Percentiles rank a stretch among this genome's conserved stretches.
Evolutionary conservation across 2,888 invertebrate genomes (phyloP).

Genomic region (Buathra laborator): DNA sequence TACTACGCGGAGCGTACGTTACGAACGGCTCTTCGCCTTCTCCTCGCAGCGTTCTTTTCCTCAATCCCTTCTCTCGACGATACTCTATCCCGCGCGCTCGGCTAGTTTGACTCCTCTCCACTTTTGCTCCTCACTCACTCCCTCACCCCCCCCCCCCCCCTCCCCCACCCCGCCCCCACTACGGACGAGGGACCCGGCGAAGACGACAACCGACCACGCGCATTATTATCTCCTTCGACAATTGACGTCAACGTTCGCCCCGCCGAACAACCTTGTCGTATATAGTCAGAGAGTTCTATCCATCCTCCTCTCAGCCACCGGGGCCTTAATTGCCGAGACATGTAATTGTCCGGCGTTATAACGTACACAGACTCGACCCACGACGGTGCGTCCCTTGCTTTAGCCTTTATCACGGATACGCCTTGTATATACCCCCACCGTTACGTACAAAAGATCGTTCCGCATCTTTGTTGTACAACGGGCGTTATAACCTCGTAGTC

Average conservation of each 20-base stretch:
- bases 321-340: conserved; percentile 75
- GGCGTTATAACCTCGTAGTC: neutral
- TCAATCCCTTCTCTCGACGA: conserved; percentile 16
- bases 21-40: conserved; percentile 63
- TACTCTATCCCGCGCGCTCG: conserved; percentile 14
- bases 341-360: conserved; percentile 77
- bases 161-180: conserved; percentile 42
- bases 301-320: conserved; percentile 25
- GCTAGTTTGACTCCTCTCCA: neutral
- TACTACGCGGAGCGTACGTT: conserved; percentile 10
- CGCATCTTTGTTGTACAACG: neutral
- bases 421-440: neutral
- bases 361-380: conserved; percentile 35
- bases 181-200: conserved; percentile 40
- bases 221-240: conserved; percentile 79
- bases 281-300: conserved; percentile 51
- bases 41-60: conserved; percentile 45
- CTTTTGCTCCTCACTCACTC: conserved; percentile 25
- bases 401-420: conserved; percentile 12
- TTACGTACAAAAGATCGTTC: neutral
- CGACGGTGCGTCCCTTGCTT: conserved; percentile 21
- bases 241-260: conserved; percentile 81
- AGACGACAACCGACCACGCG: conserved; percentile 64
- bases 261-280: conserved; percentile 67
- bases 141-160: conserved; percentile 37